Evolutionary conservation across 2,797 vertebrate genomes (phyloP).

Genomic region (Chrysocyon brachyurus): DNA sequence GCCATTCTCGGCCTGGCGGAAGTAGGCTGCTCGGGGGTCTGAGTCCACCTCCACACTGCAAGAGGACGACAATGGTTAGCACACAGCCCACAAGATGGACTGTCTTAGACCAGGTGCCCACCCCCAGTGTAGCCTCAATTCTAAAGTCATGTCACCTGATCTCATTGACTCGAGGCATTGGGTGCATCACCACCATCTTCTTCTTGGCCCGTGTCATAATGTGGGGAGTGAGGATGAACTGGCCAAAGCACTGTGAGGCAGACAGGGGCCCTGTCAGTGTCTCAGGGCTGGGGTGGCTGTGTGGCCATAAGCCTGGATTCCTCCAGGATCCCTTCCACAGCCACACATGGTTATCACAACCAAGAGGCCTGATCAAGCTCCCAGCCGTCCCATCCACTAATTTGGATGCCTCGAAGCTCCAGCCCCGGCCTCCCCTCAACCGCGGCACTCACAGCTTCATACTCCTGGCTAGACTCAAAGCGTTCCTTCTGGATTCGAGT

Average conservation of each 20-base stretch:
- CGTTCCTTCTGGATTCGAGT: constrained; percentile 98
- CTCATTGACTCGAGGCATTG: constrained; percentile 97
- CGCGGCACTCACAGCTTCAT: constrained; percentile 91
- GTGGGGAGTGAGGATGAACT: constrained; percentile 98
- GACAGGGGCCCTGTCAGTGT: background rate
- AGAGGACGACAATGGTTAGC: background rate
- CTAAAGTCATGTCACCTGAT: constrained; percentile 91
- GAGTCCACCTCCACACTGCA: constrained; percentile 96
- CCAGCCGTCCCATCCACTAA: background rate
- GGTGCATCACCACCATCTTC: constrained; percentile 99
- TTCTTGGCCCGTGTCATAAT: constrained; percentile 98
- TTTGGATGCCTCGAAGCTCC: background rate
- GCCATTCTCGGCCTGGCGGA: constrained; percentile 98
- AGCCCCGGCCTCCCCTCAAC: rapidly evolving
- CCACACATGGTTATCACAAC: background rate
- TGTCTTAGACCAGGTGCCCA: background rate
- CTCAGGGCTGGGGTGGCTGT: background rate
- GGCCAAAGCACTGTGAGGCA: constrained; percentile 94
- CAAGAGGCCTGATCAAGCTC: background rate
- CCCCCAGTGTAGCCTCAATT: background rate
- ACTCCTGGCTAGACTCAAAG: constrained; percentile 93
- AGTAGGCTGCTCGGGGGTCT: constrained; percentile 97
- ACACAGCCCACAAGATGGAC: rapidly evolving
- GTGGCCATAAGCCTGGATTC: background rate
- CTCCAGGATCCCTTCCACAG: background rate